Conservation (phyloP, 1,140 invertebrate genomes). For the Drosophila malerkotliana region DNA sequence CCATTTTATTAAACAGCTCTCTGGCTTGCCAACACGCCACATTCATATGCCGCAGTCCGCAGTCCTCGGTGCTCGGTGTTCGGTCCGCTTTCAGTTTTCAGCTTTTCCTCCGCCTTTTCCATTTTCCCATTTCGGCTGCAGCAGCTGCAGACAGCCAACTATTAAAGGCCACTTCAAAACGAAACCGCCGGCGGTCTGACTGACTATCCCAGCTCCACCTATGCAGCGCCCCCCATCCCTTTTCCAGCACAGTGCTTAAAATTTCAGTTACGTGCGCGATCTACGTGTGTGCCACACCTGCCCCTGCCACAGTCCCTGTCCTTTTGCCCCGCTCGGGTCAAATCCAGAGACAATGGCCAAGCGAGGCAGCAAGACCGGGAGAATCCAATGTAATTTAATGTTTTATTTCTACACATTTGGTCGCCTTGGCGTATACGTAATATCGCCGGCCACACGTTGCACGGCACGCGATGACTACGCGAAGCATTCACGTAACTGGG, state of each 20-base stretch:
- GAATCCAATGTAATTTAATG: slow-evolving; percentile 74
- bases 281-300: slow-evolving; percentile 74
- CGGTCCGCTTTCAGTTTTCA: slow-evolving; percentile 8
- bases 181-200: slow-evolving; percentile 64
- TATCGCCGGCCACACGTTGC: slow-evolving; percentile 60
- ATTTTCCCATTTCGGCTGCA: slow-evolving; percentile 26
- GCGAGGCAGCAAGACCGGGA: slow-evolving; percentile 14
- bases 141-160: slow-evolving; percentile 76
- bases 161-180: slow-evolving; percentile 76
- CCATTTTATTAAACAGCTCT: slow-evolving; percentile 72
- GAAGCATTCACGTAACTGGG: slow-evolving; percentile 56
- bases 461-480: slow-evolving; percentile 71
- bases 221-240: neutral
- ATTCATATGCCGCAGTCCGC: slow-evolving; percentile 44
- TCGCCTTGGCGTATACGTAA: slow-evolving; percentile 65
- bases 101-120: slow-evolving; percentile 15
- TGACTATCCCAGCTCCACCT: slow-evolving; percentile 27
- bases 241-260: slow-evolving; percentile 65
- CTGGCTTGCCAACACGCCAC: slow-evolving; percentile 62
- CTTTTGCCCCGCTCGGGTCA: neutral
- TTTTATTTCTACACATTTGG: slow-evolving; percentile 75
- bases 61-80: neutral
- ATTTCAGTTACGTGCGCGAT: slow-evolving; percentile 69
- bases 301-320: slow-evolving; percentile 58
- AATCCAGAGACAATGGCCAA: slow-evolving; percentile 42